Percentiles rank a stretch among this genome's conserved stretches.
phyloP scores from a whole-genome alignment of 2,113 vertebrate genomes.

The Amphiprion percula region DNA sequence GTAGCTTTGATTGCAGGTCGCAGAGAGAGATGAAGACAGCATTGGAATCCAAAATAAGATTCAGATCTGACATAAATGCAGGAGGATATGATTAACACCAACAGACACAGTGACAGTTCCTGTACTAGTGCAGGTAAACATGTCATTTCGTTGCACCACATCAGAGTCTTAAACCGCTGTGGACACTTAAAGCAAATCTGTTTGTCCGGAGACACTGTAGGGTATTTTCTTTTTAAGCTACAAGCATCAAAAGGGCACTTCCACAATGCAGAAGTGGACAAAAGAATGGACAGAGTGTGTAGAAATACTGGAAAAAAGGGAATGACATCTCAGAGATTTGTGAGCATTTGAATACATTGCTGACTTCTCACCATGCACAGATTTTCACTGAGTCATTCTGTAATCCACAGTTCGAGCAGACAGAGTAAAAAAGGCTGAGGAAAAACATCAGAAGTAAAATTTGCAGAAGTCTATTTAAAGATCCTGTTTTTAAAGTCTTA shows the following conservation, averaged over 20 bases:
- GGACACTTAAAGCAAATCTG: constrained; percentile 19
- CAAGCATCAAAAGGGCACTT: constrained; percentile 31
- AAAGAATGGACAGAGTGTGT: background rate
- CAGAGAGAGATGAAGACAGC: constrained; percentile 20
- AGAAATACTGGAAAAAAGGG: background rate
- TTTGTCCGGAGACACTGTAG: background rate
- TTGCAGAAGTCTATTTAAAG: background rate
- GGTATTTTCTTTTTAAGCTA: constrained; percentile 37
- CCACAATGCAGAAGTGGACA: constrained; percentile 11
- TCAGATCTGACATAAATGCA: constrained; percentile 58
- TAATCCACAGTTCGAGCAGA: constrained; percentile 1
- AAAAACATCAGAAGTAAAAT: background rate
- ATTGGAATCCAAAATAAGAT: constrained; percentile 49
- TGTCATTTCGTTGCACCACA: constrained; percentile 40
- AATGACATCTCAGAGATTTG: background rate
- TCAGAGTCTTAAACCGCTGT: constrained; percentile 16
- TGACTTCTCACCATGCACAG: background rate
- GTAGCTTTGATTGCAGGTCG: constrained; percentile 47
- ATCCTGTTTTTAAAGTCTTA: background rate
- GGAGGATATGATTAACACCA: constrained; percentile 61
- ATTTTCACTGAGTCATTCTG: background rate
- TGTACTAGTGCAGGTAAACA: constrained; percentile 27
- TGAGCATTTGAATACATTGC: background rate
- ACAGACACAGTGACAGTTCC: constrained; percentile 28
- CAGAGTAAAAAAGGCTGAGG: background rate